Evolutionary conservation across 2,888 invertebrate species (phyloP).

Genomic region (Xylocampa areola): DNA sequence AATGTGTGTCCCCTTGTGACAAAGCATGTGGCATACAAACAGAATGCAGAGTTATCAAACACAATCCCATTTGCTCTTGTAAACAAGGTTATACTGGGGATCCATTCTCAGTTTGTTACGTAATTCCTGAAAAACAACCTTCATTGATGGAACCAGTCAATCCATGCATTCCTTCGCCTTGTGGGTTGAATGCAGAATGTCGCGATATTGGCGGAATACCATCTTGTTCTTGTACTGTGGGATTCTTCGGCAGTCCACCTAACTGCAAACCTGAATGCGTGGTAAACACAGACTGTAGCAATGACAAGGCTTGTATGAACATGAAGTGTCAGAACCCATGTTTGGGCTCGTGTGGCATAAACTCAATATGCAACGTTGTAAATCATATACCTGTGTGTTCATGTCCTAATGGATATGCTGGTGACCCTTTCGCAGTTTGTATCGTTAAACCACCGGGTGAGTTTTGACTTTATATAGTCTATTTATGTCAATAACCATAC

Average conservation of each 20-base stretch:
- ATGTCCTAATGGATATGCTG: slow-evolving; percentile 91
- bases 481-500: too few species aligned
- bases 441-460: slow-evolving; percentile 86
- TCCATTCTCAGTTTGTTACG: slow-evolving; percentile 90
- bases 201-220: slow-evolving; percentile 87
- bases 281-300: slow-evolving; percentile 93
- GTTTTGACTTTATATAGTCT: too few species aligned
- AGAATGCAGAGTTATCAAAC: slow-evolving; percentile 92
- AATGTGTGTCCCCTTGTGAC: slow-evolving; percentile 93
- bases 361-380: slow-evolving; percentile 93
- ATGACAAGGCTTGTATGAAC: slow-evolving; percentile 93
- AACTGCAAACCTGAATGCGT: slow-evolving; percentile 94
- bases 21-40: slow-evolving; percentile 93
- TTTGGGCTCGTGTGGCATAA: slow-evolving; percentile 93
- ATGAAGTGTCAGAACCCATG: slow-evolving; percentile 95
- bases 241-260: slow-evolving; percentile 93
- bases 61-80: slow-evolving; percentile 93
- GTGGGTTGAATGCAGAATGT: slow-evolving; percentile 93
- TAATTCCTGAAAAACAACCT: slow-evolving; percentile 72
- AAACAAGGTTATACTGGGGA: slow-evolving; percentile 90
- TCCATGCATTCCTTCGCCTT: slow-evolving; percentile 94
- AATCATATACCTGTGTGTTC: slow-evolving; percentile 94
- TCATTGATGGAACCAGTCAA: slow-evolving; percentile 71
- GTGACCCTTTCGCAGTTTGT: slow-evolving; percentile 94
- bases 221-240: slow-evolving; percentile 92